Conservation (phyloP, 2,797 vertebrate genomes). For the Pseudocheirus occidentalis region DNA sequence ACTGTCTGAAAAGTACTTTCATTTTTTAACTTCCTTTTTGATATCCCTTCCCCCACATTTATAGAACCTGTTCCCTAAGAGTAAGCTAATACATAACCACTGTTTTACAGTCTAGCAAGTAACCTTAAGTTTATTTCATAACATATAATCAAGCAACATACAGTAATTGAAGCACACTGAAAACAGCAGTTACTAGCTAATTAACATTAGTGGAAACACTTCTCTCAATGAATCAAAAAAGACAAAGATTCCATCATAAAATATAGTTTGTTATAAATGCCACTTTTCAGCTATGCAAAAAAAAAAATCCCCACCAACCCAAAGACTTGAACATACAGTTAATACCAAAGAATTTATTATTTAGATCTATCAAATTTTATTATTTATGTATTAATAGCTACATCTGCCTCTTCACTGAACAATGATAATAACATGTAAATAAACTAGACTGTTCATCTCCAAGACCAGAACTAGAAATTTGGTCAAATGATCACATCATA, state of each 20-base stretch:
- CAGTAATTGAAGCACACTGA: slow-evolving; percentile 82
- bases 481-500: slow-evolving; percentile 53
- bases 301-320: neutral
- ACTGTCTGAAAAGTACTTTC: slow-evolving; percentile 22
- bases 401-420: slow-evolving; percentile 44
- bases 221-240: slow-evolving; percentile 89
- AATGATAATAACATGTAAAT: slow-evolving; percentile 31
- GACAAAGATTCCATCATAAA: slow-evolving; percentile 82
- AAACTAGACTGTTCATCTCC: slow-evolving; percentile 45
- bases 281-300: slow-evolving; percentile 43
- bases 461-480: slow-evolving; percentile 48
- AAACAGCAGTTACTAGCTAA: slow-evolving; percentile 89
- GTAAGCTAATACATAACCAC: slow-evolving; percentile 74
- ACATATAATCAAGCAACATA: slow-evolving; percentile 93
- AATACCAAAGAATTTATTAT: slow-evolving; percentile 49
- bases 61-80: slow-evolving; percentile 71
- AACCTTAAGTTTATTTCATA: slow-evolving; percentile 86
- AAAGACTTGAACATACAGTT: slow-evolving; percentile 33
- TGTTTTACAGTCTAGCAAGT: slow-evolving; percentile 80
- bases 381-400: slow-evolving; percentile 47
- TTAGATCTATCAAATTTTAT: slow-evolving; percentile 54
- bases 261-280: slow-evolving; percentile 65
- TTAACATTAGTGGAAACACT: slow-evolving; percentile 90
- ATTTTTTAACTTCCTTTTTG: slow-evolving; percentile 58
- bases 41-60: slow-evolving; percentile 35